Evolutionary conservation across 2,888 invertebrate genomes (phyloP), one percentile per base, ranked within the genome.

Genomic region (Hyposoter dolosus): DNA sequence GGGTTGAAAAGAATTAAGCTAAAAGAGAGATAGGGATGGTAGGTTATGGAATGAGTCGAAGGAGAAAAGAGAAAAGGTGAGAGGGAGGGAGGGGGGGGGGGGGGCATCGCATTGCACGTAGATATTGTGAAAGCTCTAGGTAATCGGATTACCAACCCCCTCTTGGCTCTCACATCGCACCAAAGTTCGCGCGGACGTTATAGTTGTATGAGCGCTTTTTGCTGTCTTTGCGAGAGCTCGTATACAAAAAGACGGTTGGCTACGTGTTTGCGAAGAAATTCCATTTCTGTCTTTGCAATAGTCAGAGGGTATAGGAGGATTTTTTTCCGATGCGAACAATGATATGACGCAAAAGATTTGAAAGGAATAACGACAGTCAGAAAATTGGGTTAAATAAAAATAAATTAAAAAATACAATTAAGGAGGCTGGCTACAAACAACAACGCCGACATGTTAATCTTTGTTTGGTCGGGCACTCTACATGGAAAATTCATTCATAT

Each of bases 131-230:
- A 80, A 83, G 83, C 83, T 72, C 66, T 74, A 80, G 80, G 80
- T 85, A 85, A 85, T 85, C 85, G 85, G 85, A 83, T 85, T 85
- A 85, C 76, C 35, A 83, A 63, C 74, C 75, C 74, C 63, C 82
- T 50, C 63, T 43, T 47, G n/a, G 50, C 68, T 19, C 43, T 28
- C 68, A 74, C 32, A 43, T 45, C 60, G 60, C 63, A 56, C 82
- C 69, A 28, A 77, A 43, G 63, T 72, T 78, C 63, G 45, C 28
- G 28, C 60, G 47, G 3, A 12, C 17, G 35, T 71, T 71, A 82
- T 53, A 69, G 47, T 66, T 23, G 28, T 75, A 50, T 50, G 19
- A 17, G 71, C 23, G 23, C 50, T 35, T 74, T 40, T 63, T 66
- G 19, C 53, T 60, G 32, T 28, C 43, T 40, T 45, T 19, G 12